Base-by-base conservation (phyloP, 2,888 invertebrate species). In the Phyto melanocephala region DNA sequence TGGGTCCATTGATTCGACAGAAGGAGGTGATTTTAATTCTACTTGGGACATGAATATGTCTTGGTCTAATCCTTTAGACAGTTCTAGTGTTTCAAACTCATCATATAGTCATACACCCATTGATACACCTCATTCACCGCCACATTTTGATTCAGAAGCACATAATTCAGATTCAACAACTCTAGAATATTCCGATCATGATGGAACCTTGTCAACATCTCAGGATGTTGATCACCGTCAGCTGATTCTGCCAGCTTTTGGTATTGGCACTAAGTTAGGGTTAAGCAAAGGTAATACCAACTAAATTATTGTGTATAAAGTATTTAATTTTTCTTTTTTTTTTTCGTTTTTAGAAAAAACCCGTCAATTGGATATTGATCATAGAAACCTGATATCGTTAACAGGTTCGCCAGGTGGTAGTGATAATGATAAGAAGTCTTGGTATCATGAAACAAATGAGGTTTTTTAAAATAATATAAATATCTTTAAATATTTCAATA, bases 381-480 rank as follows among this genome's bases (percentile, higher is more conserved):
- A 96, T 88, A 93, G 96, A 85, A 97, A 97, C 91, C 91, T 97
- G 81, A 97, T 97, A 87, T 95, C 96, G 78, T 90, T 97, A 65
- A 96, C 96, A 11, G 95, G 96, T 42, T 95, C 95, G 22, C 94
- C 94, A 0, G 92, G 89, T 10, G 47, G 77, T 42, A 84, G 80
- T 56, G 86, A 87, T 35, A 82, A 80, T 28, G 82, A 86, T 17
- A 87, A 87, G 47, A 86, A 87, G 75, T 75, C 84, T 33, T 87
- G 87, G 87, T 71, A 80, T 78, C 72, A 80, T 17, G 60, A 58
- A 24, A 78, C 62, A 17, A 81, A 79, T 74, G 81, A 63, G 76
- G 75, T 68, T 72, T 17, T 58, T 54, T 45, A 13, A 4, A 15
- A 50, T 42, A 42, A 24, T 1, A 33, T 40, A 13, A 56, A 37